Base-by-base conservation (phyloP, 1,140 invertebrate genomes). In the Hycleus cichorii region DNA sequence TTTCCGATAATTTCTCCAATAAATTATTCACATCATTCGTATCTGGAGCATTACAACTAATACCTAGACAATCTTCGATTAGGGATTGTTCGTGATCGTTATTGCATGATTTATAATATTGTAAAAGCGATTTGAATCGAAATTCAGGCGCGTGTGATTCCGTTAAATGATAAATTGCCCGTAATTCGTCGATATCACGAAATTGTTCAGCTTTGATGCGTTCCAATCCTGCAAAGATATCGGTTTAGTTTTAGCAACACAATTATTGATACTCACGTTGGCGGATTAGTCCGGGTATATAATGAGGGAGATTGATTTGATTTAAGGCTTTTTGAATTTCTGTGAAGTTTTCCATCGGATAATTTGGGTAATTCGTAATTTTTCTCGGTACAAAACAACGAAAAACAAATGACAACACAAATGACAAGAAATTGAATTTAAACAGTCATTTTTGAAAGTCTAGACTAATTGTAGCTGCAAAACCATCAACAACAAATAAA, bases 101-200 rank as follows among this genome's bases (percentile, higher is more conserved):
- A 32, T 32, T 32, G 32, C 32, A 32, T 32, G 32, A 18, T 18
- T 61, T 62, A 38, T 67, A 57, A 53, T 63, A 69, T 11, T 62
- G 52, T 52, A 58, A 49, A 3, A 54, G 51, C 5, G 65, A 45
- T 62, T 58, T 66, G 25, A 60, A 51, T 18, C 67, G 48, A 47
- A 67, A 58, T 39, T 39, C 54, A 27, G 65, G 60, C 11, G 63
- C 57, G 53, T 67, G 67, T 3, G 65, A 67, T 57, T 69, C 65
- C 7, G 57, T 51, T 47, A 69, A 49, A 57, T 62, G 39, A 40
- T 56, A 60, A 12, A 69, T 69, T 47, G 48, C 46, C 48, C 55
- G 40, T 44, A 69, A 53, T 53, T 69, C 67, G 49, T 63, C 57
- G 39, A 42, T 47, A 43, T 58, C 50, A 4, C 42, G 24, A 45